Base-by-base conservation (phyloP, 2,888 invertebrate genomes). In the Neuroscelio doddi region DNA sequence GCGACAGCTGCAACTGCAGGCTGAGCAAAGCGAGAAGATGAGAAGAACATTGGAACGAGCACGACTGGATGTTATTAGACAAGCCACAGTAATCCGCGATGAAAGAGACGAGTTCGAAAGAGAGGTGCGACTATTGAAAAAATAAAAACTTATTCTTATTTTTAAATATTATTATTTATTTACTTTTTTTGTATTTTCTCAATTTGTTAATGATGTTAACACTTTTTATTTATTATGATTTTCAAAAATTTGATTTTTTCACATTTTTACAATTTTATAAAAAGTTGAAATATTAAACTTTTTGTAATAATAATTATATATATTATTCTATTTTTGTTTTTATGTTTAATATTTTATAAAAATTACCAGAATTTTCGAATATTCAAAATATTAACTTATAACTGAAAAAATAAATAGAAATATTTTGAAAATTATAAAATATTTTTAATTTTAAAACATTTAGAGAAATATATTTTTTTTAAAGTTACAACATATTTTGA, bases 51-150 rank as follows among this genome's bases (percentile, higher is more conserved):
- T 89, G 58, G 89, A 89, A 76, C 82, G 86, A 64, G 89, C 89
- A 5, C 82, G 89, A 41, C 87, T 88, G 76, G 89, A 89, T 79
- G 87, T 88, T 34, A 86, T 89, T 66, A 86, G 86, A 56, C 89
- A 88, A 77, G 87, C 88, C 73, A 88, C 88, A 9, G 86, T 86
- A 70, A 88, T 89, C 67, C 86, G 87, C 44, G 85, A 86, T 27
- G 88, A 89, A 78, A 87, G 88, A 64, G 88, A 89, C 71, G 83
- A 84, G 49, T 81, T 88, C 50, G 88, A 88, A 78, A 80, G 85
- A 79, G 88, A 89, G 85, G 89, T 89, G 79, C 12, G 32, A 4
- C n/a, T 5, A 14, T 14, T 36, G 36, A 3, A 3, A 36, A 36
- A 36, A 12, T 30, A 30, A 30, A 27, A 27, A 27, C 5, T 27